Evolutionary conservation across 2,888 invertebrate genomes (phyloP), one percentile per base, ranked within the genome.

Genomic region (Pocota personata): DNA sequence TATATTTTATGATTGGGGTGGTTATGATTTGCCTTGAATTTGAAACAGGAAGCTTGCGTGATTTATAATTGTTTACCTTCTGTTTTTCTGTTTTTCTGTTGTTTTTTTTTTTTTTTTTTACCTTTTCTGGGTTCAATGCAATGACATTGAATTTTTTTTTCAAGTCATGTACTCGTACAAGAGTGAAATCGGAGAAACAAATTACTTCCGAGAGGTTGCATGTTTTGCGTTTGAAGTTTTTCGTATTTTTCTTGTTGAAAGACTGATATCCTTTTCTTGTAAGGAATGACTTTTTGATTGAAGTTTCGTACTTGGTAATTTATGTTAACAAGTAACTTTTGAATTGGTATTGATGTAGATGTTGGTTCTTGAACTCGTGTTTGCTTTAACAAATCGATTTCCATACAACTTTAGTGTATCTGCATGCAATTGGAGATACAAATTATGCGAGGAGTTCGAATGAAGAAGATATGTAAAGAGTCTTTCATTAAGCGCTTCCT

Each of bases 141-240:
- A 21, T 48, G 57, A 27, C 71, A 71, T 71, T 58, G 14, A 40
- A 37, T 10, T 52, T 24, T 37, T n/a, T 21, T 40, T 27, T 40
- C 40, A 27, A 43, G 35, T 21, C 58, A n/a, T 6, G n/a, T 10
- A 5, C 46, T n/a, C n/a, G n/a, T n/a, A n/a, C n/a, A n/a, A n/a
- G 46, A 57, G 55, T 27, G 48, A 58, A 57, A 66, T 46, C 35
- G 75, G 76, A n/a, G n/a, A 76, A 76, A 66, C 48, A 67, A 67
- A 76, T 76, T 76, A 76, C 66, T 48, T 66, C 66, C 66, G 75
- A 76, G n/a, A 66, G 57, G 37, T 57, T 76, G 75, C 76, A 67
- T 67, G 76, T 48, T 35, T 35, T 24, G n/a, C 46, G 27, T 46
- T 75, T 21, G 24, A 50, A 32, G 19, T 67, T 40, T 12, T 5